Evolutionary conservation across 2,113 vertebrate genomes (phyloP).

Genomic region (Delphinus delphis): DNA sequence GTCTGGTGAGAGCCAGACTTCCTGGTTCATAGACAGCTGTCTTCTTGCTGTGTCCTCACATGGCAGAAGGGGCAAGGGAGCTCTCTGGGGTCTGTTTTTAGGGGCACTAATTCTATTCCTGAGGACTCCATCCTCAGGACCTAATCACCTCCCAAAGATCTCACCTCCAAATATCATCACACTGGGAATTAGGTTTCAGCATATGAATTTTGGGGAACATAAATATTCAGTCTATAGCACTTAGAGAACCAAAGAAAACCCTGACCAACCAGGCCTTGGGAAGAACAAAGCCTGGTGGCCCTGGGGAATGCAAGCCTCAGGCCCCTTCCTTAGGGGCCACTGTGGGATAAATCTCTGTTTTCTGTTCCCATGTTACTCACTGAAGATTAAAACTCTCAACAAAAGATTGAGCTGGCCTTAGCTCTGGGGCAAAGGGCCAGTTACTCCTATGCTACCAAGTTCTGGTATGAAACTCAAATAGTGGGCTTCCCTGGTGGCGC

Average conservation of each 20-base stretch:
- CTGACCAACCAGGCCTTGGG: background rate
- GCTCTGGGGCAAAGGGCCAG: background rate
- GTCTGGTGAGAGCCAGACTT: background rate
- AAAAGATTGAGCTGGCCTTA: background rate
- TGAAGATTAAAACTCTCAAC: background rate
- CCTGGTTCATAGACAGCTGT: background rate
- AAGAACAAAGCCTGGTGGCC: background rate
- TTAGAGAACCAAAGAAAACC: background rate
- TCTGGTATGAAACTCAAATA: background rate
- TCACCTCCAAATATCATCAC: background rate
- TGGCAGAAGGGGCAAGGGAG: background rate
- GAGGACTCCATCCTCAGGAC: background rate
- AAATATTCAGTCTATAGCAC: background rate
- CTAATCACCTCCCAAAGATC: background rate
- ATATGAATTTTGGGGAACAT: background rate
- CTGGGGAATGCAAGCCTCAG: background rate
- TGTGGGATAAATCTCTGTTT: background rate
- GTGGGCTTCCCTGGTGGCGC: background rate
- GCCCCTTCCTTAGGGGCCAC: background rate
- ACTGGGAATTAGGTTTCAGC: background rate
- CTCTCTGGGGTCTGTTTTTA: background rate
- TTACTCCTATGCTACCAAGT: background rate
- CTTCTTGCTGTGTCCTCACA: background rate
- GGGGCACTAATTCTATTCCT: background rate
- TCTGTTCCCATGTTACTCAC: background rate